Base-by-base conservation (phyloP, 2,797 vertebrate genomes). In the Okamejei kenojei region DNA sequence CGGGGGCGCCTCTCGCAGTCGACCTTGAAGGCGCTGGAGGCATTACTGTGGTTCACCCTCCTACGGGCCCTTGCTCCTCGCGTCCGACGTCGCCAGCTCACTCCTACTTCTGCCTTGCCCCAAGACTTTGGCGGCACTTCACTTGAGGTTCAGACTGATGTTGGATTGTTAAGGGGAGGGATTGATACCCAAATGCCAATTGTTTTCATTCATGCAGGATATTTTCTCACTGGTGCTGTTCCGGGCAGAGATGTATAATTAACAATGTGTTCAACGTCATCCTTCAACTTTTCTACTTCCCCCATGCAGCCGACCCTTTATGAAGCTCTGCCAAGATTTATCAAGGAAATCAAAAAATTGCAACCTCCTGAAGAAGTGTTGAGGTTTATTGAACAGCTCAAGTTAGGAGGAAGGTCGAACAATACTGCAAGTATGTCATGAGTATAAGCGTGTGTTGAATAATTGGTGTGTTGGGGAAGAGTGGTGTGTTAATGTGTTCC, bases 301-400 rank as follows among this genome's bases (percentile, higher is more conserved):
- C 17, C 86, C 63, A 38, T 71, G n/a, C 6, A 90, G 86, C 26
- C 8, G 15, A n/a, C 29, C 65, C 32, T 90, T 21, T 0, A 71
- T 9, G 63, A 68, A 32, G 84, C 84, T 35, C 84, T 88, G 10
- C 84, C 84, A 88, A 68, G 61, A n/a, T 88, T 88, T 88, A n/a
- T 88, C n/a, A 88, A 88, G 84, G 35, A 35, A 88, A 7, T 6
- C 17, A 90, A 90, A 90, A 63, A 6, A 32, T 8, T 1, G 15
- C 63, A 45, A 19, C 61, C 84, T 1, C 84, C 61, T 2, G 9
- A 32, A 29, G 84, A 32, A 2, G 17, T 90, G 13, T 63, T 90
- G 84, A 21, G 23, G 21, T 90, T 90, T 21, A 68, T 90, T 15
- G n/a, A 68, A 19, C 84, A 35, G 61, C 63, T 90, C 29, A 90